Percentiles rank a stretch among this genome's conserved stretches.
phyloP scores from a whole-genome alignment of 2,113 vertebrate species.

The Neoarius graeffei region DNA sequence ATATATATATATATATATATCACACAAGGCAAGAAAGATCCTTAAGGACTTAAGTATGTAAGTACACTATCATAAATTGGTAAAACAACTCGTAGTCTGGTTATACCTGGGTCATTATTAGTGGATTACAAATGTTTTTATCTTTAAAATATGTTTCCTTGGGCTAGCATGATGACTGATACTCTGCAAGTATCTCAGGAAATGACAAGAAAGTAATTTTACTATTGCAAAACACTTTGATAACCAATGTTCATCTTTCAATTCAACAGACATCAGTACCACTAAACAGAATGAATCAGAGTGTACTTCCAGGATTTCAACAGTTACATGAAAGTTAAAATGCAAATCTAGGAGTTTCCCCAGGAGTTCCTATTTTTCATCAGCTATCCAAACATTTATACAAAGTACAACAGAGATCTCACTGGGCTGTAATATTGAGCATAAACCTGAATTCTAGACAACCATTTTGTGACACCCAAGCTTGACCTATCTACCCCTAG shows the following conservation, averaged over 20 bases:
- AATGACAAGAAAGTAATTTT: not conserved
- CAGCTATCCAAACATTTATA: not conserved
- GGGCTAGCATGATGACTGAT: not conserved
- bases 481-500: not conserved
- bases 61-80: no score
- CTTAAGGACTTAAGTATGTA: no score
- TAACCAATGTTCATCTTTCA: not conserved
- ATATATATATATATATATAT: no score
- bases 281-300: not conserved
- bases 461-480: not conserved
- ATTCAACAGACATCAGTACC: not conserved
- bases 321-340: not conserved
- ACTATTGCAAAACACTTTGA: not conserved
- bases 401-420: not conserved
- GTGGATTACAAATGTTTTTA: no score
- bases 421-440: not conserved
- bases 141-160: not conserved
- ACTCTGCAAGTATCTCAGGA: not conserved
- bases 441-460: not conserved
- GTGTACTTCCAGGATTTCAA: not conserved
- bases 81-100: no score
- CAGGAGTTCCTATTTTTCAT: not conserved
- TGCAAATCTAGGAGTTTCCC: not conserved
- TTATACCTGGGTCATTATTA: not conserved
- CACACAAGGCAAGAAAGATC: no score